Evolutionary conservation across 1,140 invertebrate genomes (phyloP), one percentile per base, ranked within the genome.

Genomic region (Sipha flava): DNA sequence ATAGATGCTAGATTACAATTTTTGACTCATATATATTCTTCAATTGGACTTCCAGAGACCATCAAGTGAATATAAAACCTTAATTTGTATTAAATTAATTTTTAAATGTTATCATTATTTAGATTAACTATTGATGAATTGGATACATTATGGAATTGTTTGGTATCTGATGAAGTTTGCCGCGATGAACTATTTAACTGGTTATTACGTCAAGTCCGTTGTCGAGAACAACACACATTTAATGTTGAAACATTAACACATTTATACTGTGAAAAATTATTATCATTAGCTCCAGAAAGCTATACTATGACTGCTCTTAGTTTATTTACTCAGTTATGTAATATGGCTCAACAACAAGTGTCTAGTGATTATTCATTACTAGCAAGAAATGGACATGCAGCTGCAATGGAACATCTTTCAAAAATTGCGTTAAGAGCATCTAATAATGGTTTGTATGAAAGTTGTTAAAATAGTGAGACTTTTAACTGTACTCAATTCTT

Each of bases 361-460:
- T 5, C 90, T 91, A 81, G 88, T 91, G 23, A 86, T 86, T 84
- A 84, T 85, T 77, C 59, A 4, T 40, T 77, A 9, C 12, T 77
- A 43, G 73, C 73, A 81, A 84, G 86, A 77, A 82, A 87, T 40
- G 79, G 81, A 0, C 87, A 87, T 77, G 86, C 86, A 1, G 89
- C 93, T 34, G 94, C 94, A 16, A 96, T 97, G 92, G 93, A 95
- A 85, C 94, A 97, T 83, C 86, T 97, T 23, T 98, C 95, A 95
- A 93, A 92, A 84, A 96, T 98, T 81, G 95, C 95, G 0, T 86
- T 97, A 0, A 88, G 92, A 81, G 94, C 95, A 1, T 92, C 92
- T 81, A 96, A 93, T 84, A 95, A 94, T 49, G 89, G 89, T 90
- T 84, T 70, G 80, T 81, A 54, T 49, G 9, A 52, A 29, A 54